A percentile compares a stretch with the other conserved stretches of the same genome.
These are phyloP conservation scores for Pilophorus perplexus DNA, from an alignment of 2,888 invertebrate species.

Conservation along the genomic window DNA sequence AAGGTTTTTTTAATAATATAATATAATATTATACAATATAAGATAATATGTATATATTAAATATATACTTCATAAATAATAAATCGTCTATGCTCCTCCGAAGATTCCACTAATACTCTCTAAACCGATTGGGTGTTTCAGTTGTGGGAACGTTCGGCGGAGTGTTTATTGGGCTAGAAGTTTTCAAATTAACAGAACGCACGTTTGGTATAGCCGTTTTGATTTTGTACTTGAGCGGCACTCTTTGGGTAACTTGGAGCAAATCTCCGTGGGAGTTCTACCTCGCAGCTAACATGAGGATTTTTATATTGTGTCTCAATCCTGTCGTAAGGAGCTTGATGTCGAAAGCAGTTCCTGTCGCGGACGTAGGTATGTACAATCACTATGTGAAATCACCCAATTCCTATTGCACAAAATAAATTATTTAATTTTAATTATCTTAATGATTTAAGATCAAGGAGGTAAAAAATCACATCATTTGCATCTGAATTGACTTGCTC, in stretches of 20 bases:
- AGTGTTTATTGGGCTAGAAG: conserved; percentile 1
- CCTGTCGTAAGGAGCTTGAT: conserved; percentile 2
- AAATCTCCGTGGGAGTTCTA: not conserved
- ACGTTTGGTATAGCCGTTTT: not conserved
- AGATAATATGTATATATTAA: no score
- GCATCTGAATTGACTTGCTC: not conserved
- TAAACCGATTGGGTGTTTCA: no score
- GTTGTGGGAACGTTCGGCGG: conserved; percentile 6
- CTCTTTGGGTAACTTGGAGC: not conserved
- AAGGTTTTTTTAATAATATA: no score
- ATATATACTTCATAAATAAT: no score
- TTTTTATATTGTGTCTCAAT: not conserved
- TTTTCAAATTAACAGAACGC: not conserved
- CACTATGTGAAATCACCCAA: no score
- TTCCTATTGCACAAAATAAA: no score
- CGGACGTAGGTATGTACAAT: conserved; percentile 7
- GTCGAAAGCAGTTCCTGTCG: not conserved
- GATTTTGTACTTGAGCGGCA: not conserved
- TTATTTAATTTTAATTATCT: no score
- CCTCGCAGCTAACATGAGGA: not conserved
- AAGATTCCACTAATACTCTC: no score
- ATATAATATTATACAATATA: no score
- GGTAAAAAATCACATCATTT: no score
- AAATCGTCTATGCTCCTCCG: no score
- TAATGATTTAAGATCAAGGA: no score